Conservation (phyloP, 2,113 vertebrate genomes). For the Crotalus tigris region DNA sequence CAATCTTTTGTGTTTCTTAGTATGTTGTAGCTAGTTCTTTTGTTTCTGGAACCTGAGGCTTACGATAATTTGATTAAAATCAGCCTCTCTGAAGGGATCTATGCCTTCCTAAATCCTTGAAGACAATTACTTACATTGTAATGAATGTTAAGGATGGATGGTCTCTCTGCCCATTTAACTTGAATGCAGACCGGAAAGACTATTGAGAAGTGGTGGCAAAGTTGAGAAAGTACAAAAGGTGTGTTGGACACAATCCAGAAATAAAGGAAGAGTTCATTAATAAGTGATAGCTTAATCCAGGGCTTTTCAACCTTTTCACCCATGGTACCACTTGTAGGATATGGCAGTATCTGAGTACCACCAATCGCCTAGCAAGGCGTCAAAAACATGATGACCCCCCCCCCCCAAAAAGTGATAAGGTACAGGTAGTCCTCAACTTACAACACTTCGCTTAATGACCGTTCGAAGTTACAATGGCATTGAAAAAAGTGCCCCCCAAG, state of each 20-base stretch:
- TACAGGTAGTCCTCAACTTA: too few relatives aligned
- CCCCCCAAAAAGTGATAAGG: too few relatives aligned
- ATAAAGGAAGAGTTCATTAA: not conserved
- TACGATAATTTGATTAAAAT: not conserved
- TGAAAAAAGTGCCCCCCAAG: too few relatives aligned
- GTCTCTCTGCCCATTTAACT: not conserved
- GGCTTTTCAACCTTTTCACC: too few relatives aligned
- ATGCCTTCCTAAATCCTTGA: not conserved
- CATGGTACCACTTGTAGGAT: too few relatives aligned
- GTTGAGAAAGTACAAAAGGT: not conserved
- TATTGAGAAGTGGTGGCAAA: not conserved
- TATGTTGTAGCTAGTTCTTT: not conserved
- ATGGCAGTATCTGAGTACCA: too few relatives aligned
- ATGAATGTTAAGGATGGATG: not conserved
- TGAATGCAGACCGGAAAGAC: not conserved
- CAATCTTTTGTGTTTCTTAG: not conserved
- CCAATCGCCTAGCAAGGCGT: too few relatives aligned
- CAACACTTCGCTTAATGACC: too few relatives aligned
- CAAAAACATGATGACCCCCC: too few relatives aligned
- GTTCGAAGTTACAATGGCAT: too few relatives aligned
- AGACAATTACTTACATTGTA: not conserved
- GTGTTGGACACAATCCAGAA: not conserved
- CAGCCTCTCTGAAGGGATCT: not conserved
- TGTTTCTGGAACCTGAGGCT: not conserved
- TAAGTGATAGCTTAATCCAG: not conserved